Conservation (phyloP, 1,140 invertebrate species). For the Euura saliciscinereae region DNA sequence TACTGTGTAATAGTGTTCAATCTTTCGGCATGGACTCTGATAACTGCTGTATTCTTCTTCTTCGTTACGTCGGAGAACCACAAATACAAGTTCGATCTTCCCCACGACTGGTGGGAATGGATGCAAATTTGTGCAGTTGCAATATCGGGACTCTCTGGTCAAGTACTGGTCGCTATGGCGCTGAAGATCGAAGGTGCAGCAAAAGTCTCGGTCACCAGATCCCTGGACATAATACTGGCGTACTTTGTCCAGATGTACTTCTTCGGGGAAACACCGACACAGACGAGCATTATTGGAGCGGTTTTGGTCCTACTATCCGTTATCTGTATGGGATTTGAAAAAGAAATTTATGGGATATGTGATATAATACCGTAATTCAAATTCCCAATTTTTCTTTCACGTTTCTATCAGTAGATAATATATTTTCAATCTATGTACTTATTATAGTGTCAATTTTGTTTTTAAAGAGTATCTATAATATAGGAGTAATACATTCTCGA, state of each 20-base stretch:
- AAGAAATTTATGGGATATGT: conserved; percentile 53
- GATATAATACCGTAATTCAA: conserved; percentile 49
- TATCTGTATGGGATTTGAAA: conserved; percentile 60
- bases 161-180: conserved; percentile 59
- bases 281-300: conserved; percentile 55
- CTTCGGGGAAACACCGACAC: conserved; percentile 59
- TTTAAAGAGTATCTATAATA: too few species aligned
- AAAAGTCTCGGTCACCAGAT: conserved; percentile 61
- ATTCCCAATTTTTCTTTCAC: neutral
- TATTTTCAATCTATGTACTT: too few species aligned
- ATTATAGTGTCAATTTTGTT: too few species aligned
- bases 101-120: conserved; percentile 52
- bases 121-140: conserved; percentile 45
- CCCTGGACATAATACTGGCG: conserved; percentile 61
- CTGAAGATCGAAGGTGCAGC: conserved; percentile 61
- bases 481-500: too few species aligned
- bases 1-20: conserved; percentile 60
- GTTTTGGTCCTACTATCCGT: conserved; percentile 58
- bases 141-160: conserved; percentile 55
- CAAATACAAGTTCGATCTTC: conserved; percentile 32
- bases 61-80: conserved; percentile 40
- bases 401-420: too few species aligned
- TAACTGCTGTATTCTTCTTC: conserved; percentile 48
- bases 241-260: conserved; percentile 60
- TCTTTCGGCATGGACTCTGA: conserved; percentile 56